These are phyloP conservation scores for Megastigmus dorsalis DNA, from an alignment of 2,888 invertebrate genomes.

Conservation along the genomic window DNA sequence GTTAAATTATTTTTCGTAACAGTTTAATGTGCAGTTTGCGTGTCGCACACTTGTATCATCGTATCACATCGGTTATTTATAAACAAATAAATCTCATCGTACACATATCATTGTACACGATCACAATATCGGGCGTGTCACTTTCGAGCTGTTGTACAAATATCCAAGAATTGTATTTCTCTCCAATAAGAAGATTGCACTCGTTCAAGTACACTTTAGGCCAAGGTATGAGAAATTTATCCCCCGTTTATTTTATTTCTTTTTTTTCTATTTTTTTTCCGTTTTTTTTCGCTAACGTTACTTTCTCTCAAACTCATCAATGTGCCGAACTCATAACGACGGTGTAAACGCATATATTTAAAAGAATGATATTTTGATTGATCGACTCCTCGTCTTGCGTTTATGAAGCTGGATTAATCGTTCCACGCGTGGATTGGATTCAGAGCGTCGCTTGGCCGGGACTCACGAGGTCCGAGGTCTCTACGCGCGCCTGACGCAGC, in stretches of 20 bases:
- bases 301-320: too few species aligned
- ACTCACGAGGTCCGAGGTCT: constrained; percentile 68
- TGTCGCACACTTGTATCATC: not conserved
- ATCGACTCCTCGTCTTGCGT: too few species aligned
- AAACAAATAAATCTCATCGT: not conserved
- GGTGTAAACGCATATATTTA: too few species aligned
- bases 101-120: not conserved
- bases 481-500: constrained; percentile 77
- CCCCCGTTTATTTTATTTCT: constrained; percentile 5
- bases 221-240: constrained; percentile 7
- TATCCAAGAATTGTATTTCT: not conserved
- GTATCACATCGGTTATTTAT: too few species aligned
- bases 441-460: constrained; percentile 72
- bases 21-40: not conserved
- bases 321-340: too few species aligned
- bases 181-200: constrained; percentile 8
- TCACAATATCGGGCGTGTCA: not conserved
- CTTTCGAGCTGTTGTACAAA: not conserved
- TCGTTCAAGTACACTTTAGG: constrained; percentile 45
- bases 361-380: too few species aligned
- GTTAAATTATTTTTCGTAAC: not conserved
- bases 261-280: not conserved
- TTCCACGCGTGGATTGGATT: constrained; percentile 49
- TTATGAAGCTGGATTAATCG: too few species aligned
- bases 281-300: not conserved